These are phyloP conservation scores for Trissolcus basalis DNA, from an alignment of 1,140 invertebrate species.

Conservation along the genomic window DNA sequence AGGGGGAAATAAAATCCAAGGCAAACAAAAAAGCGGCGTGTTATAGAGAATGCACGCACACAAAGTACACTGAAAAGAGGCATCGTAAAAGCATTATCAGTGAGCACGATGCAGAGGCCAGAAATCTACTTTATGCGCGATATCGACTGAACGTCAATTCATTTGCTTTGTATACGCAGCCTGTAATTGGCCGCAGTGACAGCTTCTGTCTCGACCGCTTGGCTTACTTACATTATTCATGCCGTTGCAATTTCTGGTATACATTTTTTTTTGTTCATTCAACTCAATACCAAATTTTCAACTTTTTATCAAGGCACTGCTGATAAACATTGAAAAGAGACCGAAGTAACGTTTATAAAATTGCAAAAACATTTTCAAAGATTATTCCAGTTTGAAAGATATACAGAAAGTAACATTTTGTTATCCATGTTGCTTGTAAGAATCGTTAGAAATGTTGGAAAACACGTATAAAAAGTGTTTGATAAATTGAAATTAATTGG, in stretches of 20 bases:
- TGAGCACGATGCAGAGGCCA: constrained; percentile 56
- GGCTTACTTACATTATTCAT: constrained; percentile 64
- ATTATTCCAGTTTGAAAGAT: no score
- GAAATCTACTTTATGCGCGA: constrained; percentile 65
- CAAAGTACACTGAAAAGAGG: constrained; percentile 24
- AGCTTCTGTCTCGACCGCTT: constrained; percentile 61
- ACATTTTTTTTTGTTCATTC: constrained; percentile 52
- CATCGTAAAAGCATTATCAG: constrained; percentile 54
- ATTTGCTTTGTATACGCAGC: constrained; percentile 62
- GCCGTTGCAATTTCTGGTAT: constrained; percentile 59
- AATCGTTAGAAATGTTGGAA: no score
- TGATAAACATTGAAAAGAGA: no score
- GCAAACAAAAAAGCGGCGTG: background rate
- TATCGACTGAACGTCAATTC: constrained; percentile 60
- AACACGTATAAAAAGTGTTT: no score
- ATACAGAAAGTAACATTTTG: no score
- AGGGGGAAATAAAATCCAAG: background rate
- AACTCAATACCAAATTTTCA: constrained; percentile 36
- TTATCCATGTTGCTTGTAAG: no score
- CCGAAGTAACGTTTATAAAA: no score
- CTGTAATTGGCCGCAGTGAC: constrained; percentile 65
- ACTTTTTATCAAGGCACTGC: no score
- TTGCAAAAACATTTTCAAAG: no score
- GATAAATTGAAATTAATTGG: no score
- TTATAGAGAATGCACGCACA: background rate